Base-by-base conservation (phyloP, 2,888 invertebrate species). In the Micropterix aruncella region DNA sequence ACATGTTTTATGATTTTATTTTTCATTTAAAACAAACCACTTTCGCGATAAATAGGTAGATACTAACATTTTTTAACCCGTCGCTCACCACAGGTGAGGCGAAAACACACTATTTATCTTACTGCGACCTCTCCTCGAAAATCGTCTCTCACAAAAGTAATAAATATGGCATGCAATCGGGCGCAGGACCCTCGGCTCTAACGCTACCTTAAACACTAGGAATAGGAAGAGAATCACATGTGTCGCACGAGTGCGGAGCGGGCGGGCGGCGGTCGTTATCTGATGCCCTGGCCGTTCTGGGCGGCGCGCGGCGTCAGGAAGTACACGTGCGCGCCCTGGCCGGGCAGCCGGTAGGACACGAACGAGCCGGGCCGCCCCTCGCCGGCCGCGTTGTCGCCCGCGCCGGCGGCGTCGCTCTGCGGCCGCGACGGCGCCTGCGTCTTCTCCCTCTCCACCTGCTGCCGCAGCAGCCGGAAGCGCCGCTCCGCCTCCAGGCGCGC, bases 261-360 rank as follows among this genome's bases (percentile, higher is more conserved):
- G n/a, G n/a, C n/a, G n/a, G n/a, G n/a, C n/a, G 27, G 27, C 27
- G 12, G 7, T 5, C 12, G 27, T 27, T 27, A 27, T 12, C 27
- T 27, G 12, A 27, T 27, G 27, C 43, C 42, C 9, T 42, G 27
- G 7, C 59, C 53, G 44, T 57, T 57, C 45, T 55, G 55, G 44
- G 66, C 70, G 16, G 77, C 71, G 54, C 82, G 83, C 2, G 85
- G 84, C 45, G 84, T 83, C 47, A 84, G 63, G 66, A 85, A 85
- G 59, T 83, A 85, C 55, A 84, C 83, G 61, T 84, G 85, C 0
- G 83, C 83, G 7, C 82, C 81, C 52, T 83, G 82, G 1, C 83
- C 84, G 1, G 85, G 84, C 46, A 84, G 63, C 53, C 78, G 66
- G 60, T 84, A 85, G 7, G 83, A 80, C 51, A 84, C 79, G 54